Percentiles rank a stretch among this genome's conserved stretches.
Conservation (phyloP, 2,888 invertebrate genomes). For the Alcis repandata region DNA sequence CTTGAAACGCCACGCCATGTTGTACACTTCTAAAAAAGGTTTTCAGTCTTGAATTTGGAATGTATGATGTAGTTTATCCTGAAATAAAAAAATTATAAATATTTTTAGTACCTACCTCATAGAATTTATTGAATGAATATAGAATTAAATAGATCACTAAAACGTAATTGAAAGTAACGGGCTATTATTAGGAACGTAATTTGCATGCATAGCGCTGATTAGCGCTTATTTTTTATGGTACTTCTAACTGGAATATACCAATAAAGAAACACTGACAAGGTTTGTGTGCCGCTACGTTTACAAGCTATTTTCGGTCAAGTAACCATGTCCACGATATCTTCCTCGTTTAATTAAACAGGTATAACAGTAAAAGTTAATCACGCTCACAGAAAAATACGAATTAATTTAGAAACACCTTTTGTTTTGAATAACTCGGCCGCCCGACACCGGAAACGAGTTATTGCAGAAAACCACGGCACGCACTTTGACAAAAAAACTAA, state of each 20-base stretch:
- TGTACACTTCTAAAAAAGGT: slow-evolving; percentile 69
- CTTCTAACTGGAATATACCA: slow-evolving; percentile 28
- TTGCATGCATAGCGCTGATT: slow-evolving; percentile 18
- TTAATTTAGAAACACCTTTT: slow-evolving; percentile 70
- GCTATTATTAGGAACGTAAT: slow-evolving; percentile 14
- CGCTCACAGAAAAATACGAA: slow-evolving; percentile 52
- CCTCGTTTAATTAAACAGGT: slow-evolving; percentile 10
- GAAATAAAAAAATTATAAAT: slow-evolving; percentile 51
- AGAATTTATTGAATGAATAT: neutral
- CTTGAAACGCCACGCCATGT: slow-evolving; percentile 97
- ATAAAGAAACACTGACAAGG: neutral
- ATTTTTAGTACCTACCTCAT: neutral
- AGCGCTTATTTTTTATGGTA: too few relatives aligned
- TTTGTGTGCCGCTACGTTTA: neutral
- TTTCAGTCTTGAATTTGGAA: slow-evolving; percentile 82
- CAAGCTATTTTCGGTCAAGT: neutral
- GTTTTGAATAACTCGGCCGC: slow-evolving; percentile 83
- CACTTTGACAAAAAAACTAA: slow-evolving; percentile 13
- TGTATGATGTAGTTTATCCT: slow-evolving; percentile 66
- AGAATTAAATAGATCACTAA: neutral
- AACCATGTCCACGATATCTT: neutral
- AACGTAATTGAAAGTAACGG: slow-evolving; percentile 23
- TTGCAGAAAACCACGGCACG: slow-evolving; percentile 33
- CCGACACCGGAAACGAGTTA: slow-evolving; percentile 73
- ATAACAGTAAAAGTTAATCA: slow-evolving; percentile 24